phyloP scores from a whole-genome alignment of 1,140 invertebrate species.

The Scaptomyza hsui region DNA sequence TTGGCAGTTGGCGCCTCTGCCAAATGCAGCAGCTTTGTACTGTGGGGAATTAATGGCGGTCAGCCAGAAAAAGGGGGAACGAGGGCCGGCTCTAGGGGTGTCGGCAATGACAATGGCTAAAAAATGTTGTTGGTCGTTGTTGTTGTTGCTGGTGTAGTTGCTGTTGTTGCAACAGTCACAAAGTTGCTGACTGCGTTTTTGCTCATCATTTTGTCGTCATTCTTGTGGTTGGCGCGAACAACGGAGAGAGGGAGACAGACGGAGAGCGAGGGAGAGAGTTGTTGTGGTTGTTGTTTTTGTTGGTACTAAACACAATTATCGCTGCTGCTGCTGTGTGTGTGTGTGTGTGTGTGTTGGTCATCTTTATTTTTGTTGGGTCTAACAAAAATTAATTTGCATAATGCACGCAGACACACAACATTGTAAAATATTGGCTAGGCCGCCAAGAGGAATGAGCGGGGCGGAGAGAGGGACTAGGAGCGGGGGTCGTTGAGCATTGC shows the following conservation, averaged over 20 bases:
- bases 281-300: slow-evolving; percentile 35
- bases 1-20: neutral
- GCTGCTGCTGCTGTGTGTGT: slow-evolving; percentile 23
- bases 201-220: slow-evolving; percentile 77
- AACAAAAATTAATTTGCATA: slow-evolving; percentile 82
- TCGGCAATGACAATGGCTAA: slow-evolving; percentile 25
- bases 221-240: slow-evolving; percentile 48
- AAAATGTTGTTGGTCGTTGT: slow-evolving; percentile 17
- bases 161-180: slow-evolving; percentile 69
- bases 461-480: neutral
- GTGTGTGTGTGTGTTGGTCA: slow-evolving; percentile 39
- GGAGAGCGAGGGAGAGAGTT: neutral
- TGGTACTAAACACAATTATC: slow-evolving; percentile 67
- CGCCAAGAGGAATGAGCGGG: slow-evolving; percentile 24
- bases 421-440: neutral
- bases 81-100: neutral
- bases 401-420: slow-evolving; percentile 26
- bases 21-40: neutral
- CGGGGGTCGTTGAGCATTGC: neutral
- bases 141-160: slow-evolving; percentile 46
- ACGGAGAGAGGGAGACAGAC: too few species aligned
- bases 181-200: slow-evolving; percentile 78
- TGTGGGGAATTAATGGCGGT: neutral
- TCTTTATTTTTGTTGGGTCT: slow-evolving; percentile 53
- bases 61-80: neutral